Evolutionary conservation across 2,797 vertebrate species (phyloP).

Genomic region (Prunella strophiata): DNA sequence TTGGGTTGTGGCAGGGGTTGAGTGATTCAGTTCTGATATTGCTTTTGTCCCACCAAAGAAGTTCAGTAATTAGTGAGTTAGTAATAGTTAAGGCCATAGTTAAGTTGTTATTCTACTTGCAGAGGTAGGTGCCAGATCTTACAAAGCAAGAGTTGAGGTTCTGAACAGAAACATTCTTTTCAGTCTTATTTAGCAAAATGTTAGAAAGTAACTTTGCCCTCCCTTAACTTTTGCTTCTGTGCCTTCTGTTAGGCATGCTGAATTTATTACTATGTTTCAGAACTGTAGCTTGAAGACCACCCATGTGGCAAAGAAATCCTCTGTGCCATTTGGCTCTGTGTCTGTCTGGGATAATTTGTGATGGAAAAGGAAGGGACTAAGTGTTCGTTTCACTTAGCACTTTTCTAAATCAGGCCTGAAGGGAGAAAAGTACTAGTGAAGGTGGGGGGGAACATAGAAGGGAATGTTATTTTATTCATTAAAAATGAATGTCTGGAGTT

Average conservation of each 20-base stretch:
- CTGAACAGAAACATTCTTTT: background rate
- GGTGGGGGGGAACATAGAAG: background rate
- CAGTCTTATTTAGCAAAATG: background rate
- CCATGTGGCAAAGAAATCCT: constrained; percentile 8
- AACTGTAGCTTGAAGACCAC: background rate
- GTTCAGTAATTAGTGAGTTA: background rate
- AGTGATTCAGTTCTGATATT: background rate
- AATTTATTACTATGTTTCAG: background rate
- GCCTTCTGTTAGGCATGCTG: background rate
- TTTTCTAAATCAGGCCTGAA: constrained; percentile 45
- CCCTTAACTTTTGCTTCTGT: background rate
- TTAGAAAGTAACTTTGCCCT: background rate
- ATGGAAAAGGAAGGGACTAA: constrained; percentile 10
- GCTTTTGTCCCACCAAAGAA: background rate
- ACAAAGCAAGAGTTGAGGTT: background rate
- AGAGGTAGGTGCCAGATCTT: background rate
- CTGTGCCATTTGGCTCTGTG: background rate
- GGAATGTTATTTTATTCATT: constrained; percentile 55
- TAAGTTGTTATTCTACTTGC: background rate
- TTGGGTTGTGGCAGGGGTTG: background rate
- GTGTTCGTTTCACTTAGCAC: background rate
- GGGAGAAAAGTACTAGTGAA: constrained; percentile 8
- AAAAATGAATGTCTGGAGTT: constrained; percentile 34
- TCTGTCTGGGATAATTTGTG: constrained; percentile 22
- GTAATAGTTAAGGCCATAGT: background rate